Conservation (phyloP, 2,888 invertebrate species). For the Charanyca ferruginea region DNA sequence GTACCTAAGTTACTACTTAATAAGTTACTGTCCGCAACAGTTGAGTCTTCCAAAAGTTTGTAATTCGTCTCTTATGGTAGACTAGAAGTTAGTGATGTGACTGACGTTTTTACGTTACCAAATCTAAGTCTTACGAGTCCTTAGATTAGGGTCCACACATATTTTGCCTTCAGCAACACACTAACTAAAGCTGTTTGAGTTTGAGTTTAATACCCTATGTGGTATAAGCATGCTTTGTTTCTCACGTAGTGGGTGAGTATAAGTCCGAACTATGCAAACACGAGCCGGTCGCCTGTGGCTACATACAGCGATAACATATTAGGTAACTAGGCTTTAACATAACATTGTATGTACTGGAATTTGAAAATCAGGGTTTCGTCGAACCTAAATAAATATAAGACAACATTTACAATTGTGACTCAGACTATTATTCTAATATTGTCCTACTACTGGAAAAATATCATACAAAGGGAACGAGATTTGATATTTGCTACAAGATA, state of each 20-base stretch:
- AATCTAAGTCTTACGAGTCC: neutral
- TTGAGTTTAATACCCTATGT: slow-evolving; percentile 7
- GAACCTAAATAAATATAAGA: too few species aligned
- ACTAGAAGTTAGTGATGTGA: neutral
- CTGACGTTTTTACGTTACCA: neutral
- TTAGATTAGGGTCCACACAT: neutral
- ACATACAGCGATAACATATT: slow-evolving; percentile 26
- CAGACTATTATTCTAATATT: too few species aligned
- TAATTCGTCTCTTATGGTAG: neutral
- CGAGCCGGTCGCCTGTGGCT: slow-evolving; percentile 17
- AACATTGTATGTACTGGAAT: neutral
- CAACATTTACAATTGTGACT: too few species aligned
- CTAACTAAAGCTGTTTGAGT: slow-evolving; percentile 8
- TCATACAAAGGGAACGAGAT: too few species aligned
- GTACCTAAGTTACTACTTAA: neutral
- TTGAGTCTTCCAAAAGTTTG: neutral
- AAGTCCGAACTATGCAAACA: slow-evolving; percentile 29
- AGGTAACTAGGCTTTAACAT: neutral
- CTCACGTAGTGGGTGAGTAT: slow-evolving; percentile 13
- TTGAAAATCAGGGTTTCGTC: too few species aligned
- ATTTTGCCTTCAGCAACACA: neutral
- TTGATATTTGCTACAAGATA: too few species aligned
- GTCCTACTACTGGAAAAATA: too few species aligned
- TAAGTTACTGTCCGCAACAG: neutral
- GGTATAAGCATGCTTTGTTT: slow-evolving; percentile 15